Percentiles rank a stretch among this genome's conserved stretches.
These are phyloP conservation scores for Pollenia angustigena DNA, from an alignment of 2,888 invertebrate genomes.

Conservation along the genomic window DNA sequence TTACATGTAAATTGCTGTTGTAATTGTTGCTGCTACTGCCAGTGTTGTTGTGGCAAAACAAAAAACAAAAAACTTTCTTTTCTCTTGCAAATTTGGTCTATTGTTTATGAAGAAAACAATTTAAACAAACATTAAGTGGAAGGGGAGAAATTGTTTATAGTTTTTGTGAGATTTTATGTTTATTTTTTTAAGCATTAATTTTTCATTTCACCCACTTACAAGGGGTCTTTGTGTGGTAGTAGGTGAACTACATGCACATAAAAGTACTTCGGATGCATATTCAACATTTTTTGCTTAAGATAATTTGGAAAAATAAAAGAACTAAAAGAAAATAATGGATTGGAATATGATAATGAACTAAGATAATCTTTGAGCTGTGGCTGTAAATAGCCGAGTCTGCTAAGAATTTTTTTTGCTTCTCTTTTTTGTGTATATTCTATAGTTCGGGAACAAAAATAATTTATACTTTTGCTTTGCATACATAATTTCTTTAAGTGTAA, in stretches of 20 bases:
- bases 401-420: too few species aligned
- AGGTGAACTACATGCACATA: slow-evolving; percentile 35
- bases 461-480: too few species aligned
- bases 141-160: slow-evolving; percentile 23
- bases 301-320: neutral
- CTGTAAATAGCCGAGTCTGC: too few species aligned
- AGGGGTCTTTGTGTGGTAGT: slow-evolving; percentile 53
- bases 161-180: slow-evolving; percentile 29
- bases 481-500: neutral
- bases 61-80: slow-evolving; percentile 43
- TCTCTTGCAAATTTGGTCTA: slow-evolving; percentile 21
- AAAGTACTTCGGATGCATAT: neutral
- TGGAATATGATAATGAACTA: too few species aligned
- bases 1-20: slow-evolving; percentile 34
- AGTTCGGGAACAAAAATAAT: too few species aligned
- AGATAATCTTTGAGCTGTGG: too few species aligned
- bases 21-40: slow-evolving; percentile 20
- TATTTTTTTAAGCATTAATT: slow-evolving; percentile 13
- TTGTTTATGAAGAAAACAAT: slow-evolving; percentile 19
- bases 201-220: slow-evolving; percentile 40
- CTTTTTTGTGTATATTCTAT: too few species aligned
- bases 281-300: neutral
- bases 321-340: neutral
- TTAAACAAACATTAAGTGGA: slow-evolving; percentile 23
- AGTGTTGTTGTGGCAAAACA: slow-evolving; percentile 22